Evolutionary conservation across 2,113 vertebrate species (phyloP), one percentile per base, ranked within the genome.

Genomic region (Arizona elegans): DNA sequence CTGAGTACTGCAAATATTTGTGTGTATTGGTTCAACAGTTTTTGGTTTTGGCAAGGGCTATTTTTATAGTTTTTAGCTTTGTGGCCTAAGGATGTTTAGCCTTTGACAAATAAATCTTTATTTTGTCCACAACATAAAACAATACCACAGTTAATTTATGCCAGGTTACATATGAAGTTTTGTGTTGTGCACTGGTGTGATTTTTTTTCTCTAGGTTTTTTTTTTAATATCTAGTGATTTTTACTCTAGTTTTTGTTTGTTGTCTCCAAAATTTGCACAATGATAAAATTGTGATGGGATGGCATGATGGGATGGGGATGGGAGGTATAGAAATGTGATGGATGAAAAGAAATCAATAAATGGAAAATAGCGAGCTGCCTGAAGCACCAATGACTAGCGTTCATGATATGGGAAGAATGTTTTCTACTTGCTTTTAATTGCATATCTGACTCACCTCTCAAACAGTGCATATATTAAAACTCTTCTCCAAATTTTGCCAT

Each of bases 21-120:
- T 81, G 29, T 24, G 53, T 12, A 33, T 65, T 47, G 23, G 26
- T 56, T 26, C 23, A 56, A 3, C 24, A 9, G 5, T 3, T 13
- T 29, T 43, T 15, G 1, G 7, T 0, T 0, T 65, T 91, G 24
- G 3, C 19, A 1, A 43, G 88, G 43, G 26, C 65, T 62, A 4
- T 85, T 24, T 13, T 38, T 43, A 81, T 8, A 23, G 19, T 55
- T 52, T 19, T 29, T 91, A 54, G 24, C n/a, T 55, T 91, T 29
- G 13, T n/a, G 26, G 8, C 17, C 17, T 70, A 65, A n/a, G 29
- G 29, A 38, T 54, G 26, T 19, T 43, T n/a, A 17, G 11, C 38
- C 26, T n/a, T n/a, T 90, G 70, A 19, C 70, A 81, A 81, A 38
- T 17, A 81, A 81, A 38, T 21, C n/a, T 21, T 81, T 38, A 81